Evolutionary conservation across 2,113 vertebrate species (phyloP), one percentile per base, ranked within the genome.

Genomic region (Ailurus styani): DNA sequence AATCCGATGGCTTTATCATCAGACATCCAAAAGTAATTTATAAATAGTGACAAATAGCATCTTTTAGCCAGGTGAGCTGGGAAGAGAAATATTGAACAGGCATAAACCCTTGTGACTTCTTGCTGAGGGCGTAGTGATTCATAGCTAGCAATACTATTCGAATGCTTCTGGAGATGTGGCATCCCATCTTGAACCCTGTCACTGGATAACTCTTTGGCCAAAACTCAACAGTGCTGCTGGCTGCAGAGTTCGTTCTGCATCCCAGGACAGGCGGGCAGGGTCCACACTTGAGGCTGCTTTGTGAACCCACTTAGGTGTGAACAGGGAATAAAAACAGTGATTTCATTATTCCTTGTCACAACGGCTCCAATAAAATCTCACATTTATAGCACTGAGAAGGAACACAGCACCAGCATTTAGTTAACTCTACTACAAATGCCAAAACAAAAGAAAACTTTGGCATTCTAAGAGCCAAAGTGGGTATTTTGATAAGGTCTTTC

Each of bases 1-100:
- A 85, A 55, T 21, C 78, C 54, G 23, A 94, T 12, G 10, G 11
- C 29, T 68, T 85, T 87, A 62, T 87, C 68, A 83, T 87, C 52
- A 83, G 7, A 97, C 45, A 84, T 52, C 87, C 78, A 72, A 84
- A 57, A 72, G 40, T 90, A 78, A 93, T 68, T 85, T 92, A 89
- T 40, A 85, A 83, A 37, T 84, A 72, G 50, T 64, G 31, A 42
- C 66, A 83, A 91, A 25, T 40, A 86, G 29, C 10, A 50, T 77
- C 31, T 91, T 40, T 40, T 40, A 40, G 40, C 42, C 66, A 31
- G 31, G 15, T 15, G 9, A 37, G 21, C 12, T 87, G 42, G 15
- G 52, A 87, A 83, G 93, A 57, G 89, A 52, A 93, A 34, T n/a
- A 77, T 20, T n/a, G 20, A 87, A 54, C n/a, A 29, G 10, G 18